Percentiles rank a stretch among this genome's conserved stretches.
Evolutionary conservation across 2,797 vertebrate genomes (phyloP).

Genomic region (Triplophysa bombifrons): DNA sequence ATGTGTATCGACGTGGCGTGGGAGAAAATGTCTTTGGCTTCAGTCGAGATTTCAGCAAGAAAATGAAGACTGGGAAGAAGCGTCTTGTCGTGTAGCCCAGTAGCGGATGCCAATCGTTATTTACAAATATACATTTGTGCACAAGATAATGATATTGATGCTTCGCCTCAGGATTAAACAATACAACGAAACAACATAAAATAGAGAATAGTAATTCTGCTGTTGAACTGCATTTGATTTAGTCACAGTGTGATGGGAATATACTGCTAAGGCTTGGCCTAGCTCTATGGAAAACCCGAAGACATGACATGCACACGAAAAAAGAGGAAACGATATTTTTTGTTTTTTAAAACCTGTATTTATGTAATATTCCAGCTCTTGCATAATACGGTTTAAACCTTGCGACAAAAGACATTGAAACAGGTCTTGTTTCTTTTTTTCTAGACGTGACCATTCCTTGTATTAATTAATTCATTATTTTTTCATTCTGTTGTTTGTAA

Average conservation of each 20-base stretch:
- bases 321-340: conserved; percentile 71
- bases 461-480: conserved; percentile 57
- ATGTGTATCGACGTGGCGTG: conserved; percentile 54
- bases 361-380: conserved; percentile 60
- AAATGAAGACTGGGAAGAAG: conserved; percentile 60
- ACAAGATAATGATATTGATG: conserved; percentile 47
- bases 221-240: conserved; percentile 48
- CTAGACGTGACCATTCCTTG: conserved; percentile 53
- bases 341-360: conserved; percentile 64
- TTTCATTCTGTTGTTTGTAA: conserved; percentile 52
- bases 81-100: conserved; percentile 57
- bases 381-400: conserved; percentile 48
- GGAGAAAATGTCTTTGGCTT: conserved; percentile 59
- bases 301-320: conserved; percentile 76
- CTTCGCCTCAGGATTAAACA: conserved; percentile 39
- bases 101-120: conserved; percentile 52
- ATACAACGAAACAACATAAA: conserved; percentile 23
- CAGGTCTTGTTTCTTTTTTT: conserved; percentile 42
- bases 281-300: conserved; percentile 66
- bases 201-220: conserved; percentile 23
- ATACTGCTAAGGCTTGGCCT: conserved; percentile 59
- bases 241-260: conserved; percentile 62
- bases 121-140: conserved; percentile 48
- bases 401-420: conserved; percentile 44
- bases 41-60: conserved; percentile 50